A percentile compares a stretch with the other conserved stretches of the same genome.
Conservation (phyloP, 2,797 vertebrate species). For the Euphonia xanthogaster region DNA sequence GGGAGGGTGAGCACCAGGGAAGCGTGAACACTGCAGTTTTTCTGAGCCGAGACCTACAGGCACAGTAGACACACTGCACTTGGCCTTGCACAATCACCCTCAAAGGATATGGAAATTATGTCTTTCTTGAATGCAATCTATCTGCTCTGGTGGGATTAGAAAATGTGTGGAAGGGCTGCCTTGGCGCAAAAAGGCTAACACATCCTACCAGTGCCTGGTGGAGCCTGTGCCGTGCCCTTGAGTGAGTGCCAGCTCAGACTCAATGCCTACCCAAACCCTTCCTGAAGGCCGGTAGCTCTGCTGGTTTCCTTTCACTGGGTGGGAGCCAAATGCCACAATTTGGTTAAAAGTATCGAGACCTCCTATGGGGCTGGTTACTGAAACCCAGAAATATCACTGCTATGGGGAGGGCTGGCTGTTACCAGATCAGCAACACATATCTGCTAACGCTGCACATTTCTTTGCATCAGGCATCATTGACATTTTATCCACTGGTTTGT, state of each 20-base stretch:
- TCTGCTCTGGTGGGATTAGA: background rate
- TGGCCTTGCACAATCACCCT: background rate
- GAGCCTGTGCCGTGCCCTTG: fast-evolving
- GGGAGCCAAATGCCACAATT: background rate
- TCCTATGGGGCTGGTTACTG: background rate
- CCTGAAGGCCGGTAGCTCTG: background rate
- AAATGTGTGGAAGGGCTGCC: background rate
- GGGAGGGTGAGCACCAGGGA: background rate
- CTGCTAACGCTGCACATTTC: conserved; percentile 58
- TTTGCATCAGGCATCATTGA: conserved; percentile 41
- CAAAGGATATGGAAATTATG: background rate
- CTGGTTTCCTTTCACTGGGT: fast-evolving
- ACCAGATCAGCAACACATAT: conserved; percentile 24
- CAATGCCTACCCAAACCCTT: background rate
- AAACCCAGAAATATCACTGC: conserved; percentile 13
- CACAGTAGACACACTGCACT: fast-evolving
- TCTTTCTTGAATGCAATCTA: background rate
- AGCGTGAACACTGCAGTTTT: background rate
- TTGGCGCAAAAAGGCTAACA: background rate
- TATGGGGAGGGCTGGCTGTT: background rate
- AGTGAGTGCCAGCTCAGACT: fast-evolving
- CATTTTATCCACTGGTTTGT: conserved; percentile 40
- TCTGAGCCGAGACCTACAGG: background rate
- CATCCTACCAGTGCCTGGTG: background rate
- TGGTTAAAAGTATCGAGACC: background rate